phyloP scores from a whole-genome alignment of 2,113 vertebrate genomes.

The Apodemus speciosus region DNA sequence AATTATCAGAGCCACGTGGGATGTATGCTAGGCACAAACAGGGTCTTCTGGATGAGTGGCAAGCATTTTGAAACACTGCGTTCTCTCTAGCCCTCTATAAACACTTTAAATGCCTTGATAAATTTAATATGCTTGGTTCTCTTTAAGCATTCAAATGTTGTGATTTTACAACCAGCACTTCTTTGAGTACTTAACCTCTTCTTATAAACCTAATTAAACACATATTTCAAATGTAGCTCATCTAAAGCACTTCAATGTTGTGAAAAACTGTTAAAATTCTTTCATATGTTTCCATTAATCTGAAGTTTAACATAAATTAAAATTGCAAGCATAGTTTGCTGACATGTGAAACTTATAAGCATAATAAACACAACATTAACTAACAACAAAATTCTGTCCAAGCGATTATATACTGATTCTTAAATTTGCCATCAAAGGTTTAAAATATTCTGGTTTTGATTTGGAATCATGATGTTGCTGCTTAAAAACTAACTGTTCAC shows the following conservation, averaged over 20 bases:
- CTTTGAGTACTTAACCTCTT: neutral
- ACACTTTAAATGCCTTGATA: conserved; percentile 24
- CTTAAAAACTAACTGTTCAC: neutral
- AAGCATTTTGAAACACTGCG: neutral
- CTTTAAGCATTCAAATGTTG: conserved; percentile 12
- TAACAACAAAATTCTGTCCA: neutral
- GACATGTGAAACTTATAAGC: conserved; percentile 7
- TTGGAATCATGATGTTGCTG: neutral
- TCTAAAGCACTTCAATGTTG: neutral
- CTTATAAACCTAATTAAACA: conserved; percentile 2
- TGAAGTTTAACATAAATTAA: conserved; percentile 6
- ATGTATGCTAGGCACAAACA: neutral
- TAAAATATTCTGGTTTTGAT: neutral
- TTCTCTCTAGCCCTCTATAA: neutral
- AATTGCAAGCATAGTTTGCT: neutral
- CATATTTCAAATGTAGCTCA: neutral
- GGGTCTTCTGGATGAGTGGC: neutral
- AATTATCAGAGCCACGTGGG: neutral
- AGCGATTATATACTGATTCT: neutral
- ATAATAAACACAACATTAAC: neutral
- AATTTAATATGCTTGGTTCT: conserved; percentile 5
- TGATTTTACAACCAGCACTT: neutral
- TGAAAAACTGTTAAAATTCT: neutral
- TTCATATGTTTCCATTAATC: conserved; percentile 21
- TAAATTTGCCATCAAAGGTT: conserved; percentile 17